Evolutionary conservation across 2,888 invertebrate genomes (phyloP).

Genomic region (Latheticus oryzae): DNA sequence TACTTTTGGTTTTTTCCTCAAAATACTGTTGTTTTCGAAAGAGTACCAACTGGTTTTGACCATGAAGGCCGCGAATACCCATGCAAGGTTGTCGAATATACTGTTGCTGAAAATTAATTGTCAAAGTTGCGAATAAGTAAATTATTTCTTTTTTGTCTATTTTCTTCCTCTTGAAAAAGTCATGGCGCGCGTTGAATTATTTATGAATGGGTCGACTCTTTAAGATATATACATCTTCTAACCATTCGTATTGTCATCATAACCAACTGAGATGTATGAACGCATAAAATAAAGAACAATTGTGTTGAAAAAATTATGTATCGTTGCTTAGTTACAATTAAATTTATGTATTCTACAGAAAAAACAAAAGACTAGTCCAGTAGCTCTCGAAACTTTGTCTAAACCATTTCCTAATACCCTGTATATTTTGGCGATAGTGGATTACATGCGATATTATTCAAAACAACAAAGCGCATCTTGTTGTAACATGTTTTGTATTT

Average conservation of each 20-base stretch:
- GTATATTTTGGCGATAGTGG: too few relatives aligned
- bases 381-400: too few relatives aligned
- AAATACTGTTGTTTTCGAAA: too few relatives aligned
- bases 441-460: slow-evolving; percentile 24
- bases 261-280: slow-evolving; percentile 42
- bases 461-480: slow-evolving; percentile 38
- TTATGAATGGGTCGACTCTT: slow-evolving; percentile 42
- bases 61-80: slow-evolving; percentile 38
- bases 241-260: slow-evolving; percentile 42
- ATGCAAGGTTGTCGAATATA: slow-evolving; percentile 45
- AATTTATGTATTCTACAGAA: too few relatives aligned
- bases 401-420: too few relatives aligned
- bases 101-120: slow-evolving; percentile 1
- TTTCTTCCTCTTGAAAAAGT: slow-evolving; percentile 43
- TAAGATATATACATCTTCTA: slow-evolving; percentile 28
- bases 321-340: too few relatives aligned
- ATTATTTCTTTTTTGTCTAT: slow-evolving; percentile 38
- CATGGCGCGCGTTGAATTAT: slow-evolving; percentile 46
- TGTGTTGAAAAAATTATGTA: too few relatives aligned
- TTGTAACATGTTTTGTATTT: slow-evolving; percentile 42
- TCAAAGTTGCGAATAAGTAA: slow-evolving; percentile 7
- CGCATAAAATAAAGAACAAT: too few relatives aligned
- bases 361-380: too few relatives aligned
- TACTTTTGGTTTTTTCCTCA: too few relatives aligned
- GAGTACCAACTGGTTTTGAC: slow-evolving; percentile 40